These are phyloP conservation scores for Bufo gargarizans DNA, from an alignment of 2,113 vertebrate genomes.

Conservation along the genomic window DNA sequence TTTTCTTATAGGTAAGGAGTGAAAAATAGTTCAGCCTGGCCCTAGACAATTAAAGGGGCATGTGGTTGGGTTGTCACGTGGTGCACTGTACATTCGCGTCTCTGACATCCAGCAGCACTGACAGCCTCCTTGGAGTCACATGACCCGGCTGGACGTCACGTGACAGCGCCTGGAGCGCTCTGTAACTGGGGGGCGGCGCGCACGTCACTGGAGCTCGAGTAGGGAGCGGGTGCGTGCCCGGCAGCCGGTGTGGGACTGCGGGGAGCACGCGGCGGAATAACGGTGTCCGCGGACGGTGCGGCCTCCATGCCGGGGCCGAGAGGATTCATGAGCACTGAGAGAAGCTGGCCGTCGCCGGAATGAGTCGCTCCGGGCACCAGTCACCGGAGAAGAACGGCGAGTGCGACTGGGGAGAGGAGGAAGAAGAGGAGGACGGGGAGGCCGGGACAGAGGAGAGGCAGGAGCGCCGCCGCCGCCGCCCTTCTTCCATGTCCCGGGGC, in stretches of 20 bases:
- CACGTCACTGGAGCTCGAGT: neutral
- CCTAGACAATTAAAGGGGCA: too few species aligned
- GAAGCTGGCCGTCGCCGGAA: constrained; percentile 50
- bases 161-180: constrained; percentile 38
- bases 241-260: neutral
- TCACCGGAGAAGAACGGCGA: constrained; percentile 67
- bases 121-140: neutral
- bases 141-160: constrained; percentile 63
- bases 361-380: constrained; percentile 68
- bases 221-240: neutral
- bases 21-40: too few species aligned
- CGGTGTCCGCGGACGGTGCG: neutral
- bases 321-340: constrained; percentile 60
- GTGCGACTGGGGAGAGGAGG: constrained; percentile 70
- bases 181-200: neutral
- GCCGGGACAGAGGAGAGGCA: constrained; percentile 61
- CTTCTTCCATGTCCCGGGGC: constrained; percentile 63
- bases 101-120: neutral
- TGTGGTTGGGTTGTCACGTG: too few species aligned
- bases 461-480: neutral
- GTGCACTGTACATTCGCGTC: too few species aligned
- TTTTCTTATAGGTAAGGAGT: too few species aligned
- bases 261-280: neutral
- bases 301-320: constrained; percentile 37
- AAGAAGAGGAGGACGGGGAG: constrained; percentile 71